These are phyloP conservation scores for Drosophila carrolli DNA, from an alignment of 1,140 invertebrate genomes.

Conservation along the genomic window DNA sequence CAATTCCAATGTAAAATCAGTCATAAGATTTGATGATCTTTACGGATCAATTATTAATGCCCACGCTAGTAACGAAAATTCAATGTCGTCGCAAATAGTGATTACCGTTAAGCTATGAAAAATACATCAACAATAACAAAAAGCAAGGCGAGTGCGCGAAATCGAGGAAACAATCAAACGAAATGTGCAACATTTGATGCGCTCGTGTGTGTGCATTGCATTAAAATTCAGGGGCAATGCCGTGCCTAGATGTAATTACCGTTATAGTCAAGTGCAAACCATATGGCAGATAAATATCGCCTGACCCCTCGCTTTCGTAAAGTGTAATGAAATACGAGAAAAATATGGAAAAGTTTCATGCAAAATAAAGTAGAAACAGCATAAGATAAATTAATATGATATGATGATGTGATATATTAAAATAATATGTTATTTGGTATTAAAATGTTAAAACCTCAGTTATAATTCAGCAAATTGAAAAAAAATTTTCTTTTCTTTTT, in stretches of 20 bases:
- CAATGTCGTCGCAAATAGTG: constrained; percentile 64
- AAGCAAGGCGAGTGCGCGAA: constrained; percentile 19
- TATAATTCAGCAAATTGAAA: too few relatives aligned
- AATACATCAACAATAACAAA: constrained; percentile 46
- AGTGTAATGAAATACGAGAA: constrained; percentile 57
- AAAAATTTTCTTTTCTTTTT: too few relatives aligned
- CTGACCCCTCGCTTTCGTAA: constrained; percentile 69
- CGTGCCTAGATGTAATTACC: constrained; percentile 79
- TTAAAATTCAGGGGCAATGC: constrained; percentile 76
- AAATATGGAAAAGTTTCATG: not conserved
- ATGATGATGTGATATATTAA: too few relatives aligned
- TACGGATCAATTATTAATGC: constrained; percentile 38
- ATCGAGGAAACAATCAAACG: constrained; percentile 51
- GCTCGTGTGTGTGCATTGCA: constrained; percentile 36
- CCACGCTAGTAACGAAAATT: constrained; percentile 45
- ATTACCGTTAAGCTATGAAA: constrained; percentile 60
- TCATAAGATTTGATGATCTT: constrained; percentile 30
- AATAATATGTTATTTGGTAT: too few relatives aligned
- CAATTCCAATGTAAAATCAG: constrained; percentile 14
- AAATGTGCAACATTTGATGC: constrained; percentile 49
- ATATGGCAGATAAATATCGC: constrained; percentile 72
- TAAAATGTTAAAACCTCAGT: too few relatives aligned
- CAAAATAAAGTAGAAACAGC: not conserved
- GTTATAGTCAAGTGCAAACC: constrained; percentile 78
- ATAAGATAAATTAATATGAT: not conserved